Base-by-base conservation (phyloP, 2,888 invertebrate species). In the Drosophila paracracens region DNA sequence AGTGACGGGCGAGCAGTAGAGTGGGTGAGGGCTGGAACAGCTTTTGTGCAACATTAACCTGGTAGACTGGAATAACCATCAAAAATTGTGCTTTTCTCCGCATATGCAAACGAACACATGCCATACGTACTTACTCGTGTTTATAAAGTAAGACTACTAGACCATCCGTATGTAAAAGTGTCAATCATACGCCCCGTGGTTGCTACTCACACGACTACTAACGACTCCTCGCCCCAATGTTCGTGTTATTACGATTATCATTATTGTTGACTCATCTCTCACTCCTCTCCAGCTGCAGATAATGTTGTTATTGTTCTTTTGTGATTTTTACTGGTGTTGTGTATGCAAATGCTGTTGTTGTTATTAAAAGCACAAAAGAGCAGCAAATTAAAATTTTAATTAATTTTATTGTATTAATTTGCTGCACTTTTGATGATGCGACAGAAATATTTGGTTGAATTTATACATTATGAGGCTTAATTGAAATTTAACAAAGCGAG, bases 371-470 rank as follows among this genome's bases (percentile, higher is more conserved):
- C 77, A 73, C 83, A 77, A 75, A 76, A 71, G 69, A 50, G 43
- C 64, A 59, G 50, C 53, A 76, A 76, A 80, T 77, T 82, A 65
- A 70, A 68, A 79, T 74, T 46, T 74, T 71, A 67, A 78, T 71
- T 73, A 78, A 70, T 70, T 74, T 82, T 76, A 27, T 38, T 11
- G 11, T 27, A 70, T 79, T 84, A 71, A 74, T 73, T 70, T 79
- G 46, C 31, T 60, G 64, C 52, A 82, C 76, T 79, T 79, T 73
- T 82, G 84, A 81, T 74, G 71, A 83, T 87, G 78, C 58, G 56
- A 76, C 59, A 51, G 52, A 82, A 68, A 65, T 56, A 43, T 53
- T 64, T 66, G 52, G 52, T 51, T 64, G 25, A 43, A 29, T 64
- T 60, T 54, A 21, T 38, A 48, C 13, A 36, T n/a, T 57, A 13